These are phyloP conservation scores for Seriola dumerili DNA, from an alignment of 2,113 vertebrate species.

Conservation along the genomic window DNA sequence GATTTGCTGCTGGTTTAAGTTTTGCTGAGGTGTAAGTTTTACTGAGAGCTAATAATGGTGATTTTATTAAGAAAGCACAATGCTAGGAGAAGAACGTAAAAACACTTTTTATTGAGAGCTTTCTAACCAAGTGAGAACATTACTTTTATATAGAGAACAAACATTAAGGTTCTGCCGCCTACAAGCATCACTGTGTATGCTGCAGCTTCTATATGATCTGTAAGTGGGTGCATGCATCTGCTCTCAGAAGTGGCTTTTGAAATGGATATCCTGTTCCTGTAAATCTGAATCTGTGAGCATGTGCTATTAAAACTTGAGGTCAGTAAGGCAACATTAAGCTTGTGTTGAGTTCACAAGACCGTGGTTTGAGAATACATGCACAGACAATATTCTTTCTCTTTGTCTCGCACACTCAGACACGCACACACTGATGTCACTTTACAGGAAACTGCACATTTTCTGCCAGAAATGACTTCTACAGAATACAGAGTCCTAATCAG, in stretches of 20 bases:
- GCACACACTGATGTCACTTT: conserved; percentile 1
- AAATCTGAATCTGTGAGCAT: conserved; percentile 2
- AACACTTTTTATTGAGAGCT: not conserved
- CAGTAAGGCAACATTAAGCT: not conserved
- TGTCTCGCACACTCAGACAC: too few species aligned
- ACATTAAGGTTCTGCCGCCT: conserved; percentile 6
- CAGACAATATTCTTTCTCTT: not conserved
- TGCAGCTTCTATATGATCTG: conserved; percentile 6
- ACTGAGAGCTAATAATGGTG: not conserved
- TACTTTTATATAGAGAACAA: not conserved
- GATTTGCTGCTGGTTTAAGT: not conserved
- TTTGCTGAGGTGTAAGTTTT: conserved; percentile 26
- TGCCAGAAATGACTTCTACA: conserved; percentile 10
- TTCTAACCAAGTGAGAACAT: conserved; percentile 1
- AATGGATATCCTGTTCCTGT: not conserved
- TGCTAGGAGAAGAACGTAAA: not conserved
- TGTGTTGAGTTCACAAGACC: conserved; percentile 21
- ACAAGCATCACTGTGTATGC: not conserved
- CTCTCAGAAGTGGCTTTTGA: not conserved
- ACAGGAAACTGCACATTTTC: conserved; percentile 19
- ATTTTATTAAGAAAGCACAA: conserved; percentile 12
- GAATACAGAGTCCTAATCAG: conserved; percentile 8
- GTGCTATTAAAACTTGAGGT: not conserved
- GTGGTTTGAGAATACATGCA: not conserved
- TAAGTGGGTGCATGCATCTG: not conserved